Base-by-base conservation (phyloP, 2,888 invertebrate genomes). In the Hyles lineata region DNA sequence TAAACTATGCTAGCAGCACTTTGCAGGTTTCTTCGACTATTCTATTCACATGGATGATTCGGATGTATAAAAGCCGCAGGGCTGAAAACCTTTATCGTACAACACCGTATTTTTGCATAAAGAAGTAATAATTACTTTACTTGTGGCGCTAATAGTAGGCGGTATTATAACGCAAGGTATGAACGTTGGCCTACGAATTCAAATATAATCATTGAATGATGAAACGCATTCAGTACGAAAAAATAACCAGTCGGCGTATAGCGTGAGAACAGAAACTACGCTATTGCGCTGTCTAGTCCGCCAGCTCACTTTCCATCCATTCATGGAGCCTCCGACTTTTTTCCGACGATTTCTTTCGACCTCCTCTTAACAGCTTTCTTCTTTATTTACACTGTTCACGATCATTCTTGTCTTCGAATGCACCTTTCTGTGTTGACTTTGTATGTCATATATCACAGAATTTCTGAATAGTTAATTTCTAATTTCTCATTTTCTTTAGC, bases 251-350 rank as follows among this genome's bases (percentile, higher is more conserved):
- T 74, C 79, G 80, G 77, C 82, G 79, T 85, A 86, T 86, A 89
- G 87, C 93, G 94, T 93, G 94, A 87, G 94, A 94, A 93, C 92
- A 90, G 91, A 93, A 92, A 91, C 86, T 86, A 78, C 88, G 79
- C 82, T 82, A 82, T 74, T 76, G 74, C 76, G 76, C 75, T 78
- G 86, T 87, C 89, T 90, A 86, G 90, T 86, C 87, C 82, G 87
- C 81, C 88, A 88, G 87, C 90, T 92, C 89, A 92, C 94, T 94
- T 94, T 93, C 94, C 93, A 92, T 85, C 93, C 94, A 94, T 94
- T 94, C 93, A 93, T 89, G 92, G 93, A 84, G 85, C 85, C 90
- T 90, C 87, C 91, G 89, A 90, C 85, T 93, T 94, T 90, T 92
- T 94, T 91, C 88, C 85, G 87, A 82, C 87, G 91, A 92, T 94